Conservation (phyloP, 1,140 invertebrate species). For the Whitmania pigra region DNA sequence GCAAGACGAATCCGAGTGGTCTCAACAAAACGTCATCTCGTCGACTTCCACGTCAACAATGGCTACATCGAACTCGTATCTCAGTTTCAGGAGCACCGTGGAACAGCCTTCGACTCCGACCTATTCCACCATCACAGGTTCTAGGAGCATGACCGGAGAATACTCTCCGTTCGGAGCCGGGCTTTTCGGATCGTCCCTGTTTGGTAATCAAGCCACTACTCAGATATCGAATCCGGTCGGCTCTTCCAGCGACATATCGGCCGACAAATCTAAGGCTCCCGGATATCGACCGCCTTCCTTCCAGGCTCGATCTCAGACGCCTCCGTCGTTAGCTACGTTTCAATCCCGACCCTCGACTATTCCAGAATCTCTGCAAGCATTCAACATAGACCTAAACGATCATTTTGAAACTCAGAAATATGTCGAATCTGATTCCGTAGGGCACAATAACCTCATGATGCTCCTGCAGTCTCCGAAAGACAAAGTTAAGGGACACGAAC, state of each 20-base stretch:
- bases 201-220: neutral
- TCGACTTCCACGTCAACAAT: neutral
- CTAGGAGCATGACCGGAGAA: neutral
- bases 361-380: neutral
- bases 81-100: neutral
- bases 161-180: conserved; percentile 9
- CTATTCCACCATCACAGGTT: neutral
- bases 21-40: neutral
- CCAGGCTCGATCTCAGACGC: neutral
- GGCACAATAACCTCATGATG: conserved; percentile 1
- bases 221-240: neutral
- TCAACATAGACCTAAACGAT: neutral
- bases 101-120: neutral
- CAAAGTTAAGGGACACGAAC: no score
- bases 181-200: neutral
- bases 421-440: neutral
- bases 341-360: neutral
- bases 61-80: neutral
- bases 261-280: conserved; percentile 16
- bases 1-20: neutral
- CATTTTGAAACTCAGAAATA: neutral
- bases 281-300: conserved; percentile 17
- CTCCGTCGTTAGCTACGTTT: neutral
- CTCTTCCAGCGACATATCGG: neutral
- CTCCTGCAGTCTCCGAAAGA: neutral